Evolutionary conservation across 2,113 vertebrate species (phyloP).

Genomic region (Syrrhaptes paradoxus): DNA sequence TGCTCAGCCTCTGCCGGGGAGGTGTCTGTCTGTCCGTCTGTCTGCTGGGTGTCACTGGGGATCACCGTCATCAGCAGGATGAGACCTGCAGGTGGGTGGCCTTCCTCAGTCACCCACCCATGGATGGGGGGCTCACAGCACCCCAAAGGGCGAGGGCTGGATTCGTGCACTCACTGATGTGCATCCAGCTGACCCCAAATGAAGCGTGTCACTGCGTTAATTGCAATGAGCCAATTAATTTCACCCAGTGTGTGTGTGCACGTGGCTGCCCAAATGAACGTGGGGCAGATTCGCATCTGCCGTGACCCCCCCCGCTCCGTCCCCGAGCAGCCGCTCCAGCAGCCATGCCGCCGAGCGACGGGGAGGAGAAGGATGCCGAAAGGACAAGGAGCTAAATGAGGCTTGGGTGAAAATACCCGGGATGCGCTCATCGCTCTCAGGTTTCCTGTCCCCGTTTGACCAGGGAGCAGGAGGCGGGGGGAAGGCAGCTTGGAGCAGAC

Average conservation of each 20-base stretch:
- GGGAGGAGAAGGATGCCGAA: neutral
- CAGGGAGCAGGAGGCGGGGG: neutral
- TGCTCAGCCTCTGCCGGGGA: neutral
- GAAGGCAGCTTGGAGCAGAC: slow-evolving; percentile 30
- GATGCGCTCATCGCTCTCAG: neutral
- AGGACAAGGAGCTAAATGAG: neutral
- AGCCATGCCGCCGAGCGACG: accelerated
- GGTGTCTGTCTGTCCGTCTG: neutral
- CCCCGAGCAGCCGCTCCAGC: neutral
- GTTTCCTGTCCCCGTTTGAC: slow-evolving; percentile 64
- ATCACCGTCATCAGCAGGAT: neutral
- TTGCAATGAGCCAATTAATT: neutral
- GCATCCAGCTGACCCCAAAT: accelerated
- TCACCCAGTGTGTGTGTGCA: accelerated
- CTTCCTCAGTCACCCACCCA: accelerated
- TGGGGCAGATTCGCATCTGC: neutral
- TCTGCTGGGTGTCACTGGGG: neutral
- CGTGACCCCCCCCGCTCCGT: accelerated
- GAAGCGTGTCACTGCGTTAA: neutral
- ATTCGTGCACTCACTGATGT: accelerated
- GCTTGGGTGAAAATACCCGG: neutral
- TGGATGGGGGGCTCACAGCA: neutral
- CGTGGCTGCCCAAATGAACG: neutral
- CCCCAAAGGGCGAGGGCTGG: neutral
- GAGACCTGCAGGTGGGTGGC: neutral